Evolutionary conservation across 2,113 vertebrate species (phyloP).

Genomic region (Brachirus orientalis): DNA sequence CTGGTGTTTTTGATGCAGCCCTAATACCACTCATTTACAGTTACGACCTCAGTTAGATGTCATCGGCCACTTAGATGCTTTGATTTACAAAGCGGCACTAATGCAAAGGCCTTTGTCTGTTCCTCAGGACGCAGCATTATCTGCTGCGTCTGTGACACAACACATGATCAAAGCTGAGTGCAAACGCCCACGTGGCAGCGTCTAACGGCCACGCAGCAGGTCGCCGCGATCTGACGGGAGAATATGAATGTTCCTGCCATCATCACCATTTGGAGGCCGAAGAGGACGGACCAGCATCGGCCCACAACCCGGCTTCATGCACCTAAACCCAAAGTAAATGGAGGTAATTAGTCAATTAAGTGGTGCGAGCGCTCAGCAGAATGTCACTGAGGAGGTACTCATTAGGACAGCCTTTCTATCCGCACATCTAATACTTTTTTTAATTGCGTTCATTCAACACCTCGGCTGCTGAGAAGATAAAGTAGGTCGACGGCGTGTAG

Average conservation of each 20-base stretch:
- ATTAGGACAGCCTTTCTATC: conserved; percentile 28
- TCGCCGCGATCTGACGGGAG: conserved; percentile 66
- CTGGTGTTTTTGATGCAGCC: background rate
- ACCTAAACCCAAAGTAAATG: conserved; percentile 57
- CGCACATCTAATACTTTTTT: conserved; percentile 20
- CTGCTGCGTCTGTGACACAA: conserved; percentile 38
- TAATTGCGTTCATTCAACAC: conserved; percentile 34
- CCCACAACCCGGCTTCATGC: conserved; percentile 13
- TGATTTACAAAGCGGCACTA: conserved; percentile 18
- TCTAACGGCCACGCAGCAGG: conserved; percentile 53
- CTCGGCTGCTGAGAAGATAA: conserved; percentile 4
- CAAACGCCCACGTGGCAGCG: conserved; percentile 51
- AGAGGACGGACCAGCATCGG: conserved; percentile 37
- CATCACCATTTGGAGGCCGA: conserved; percentile 60
- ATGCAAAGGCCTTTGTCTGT: conserved; percentile 30
- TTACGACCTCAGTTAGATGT: conserved; percentile 3
- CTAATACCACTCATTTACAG: background rate
- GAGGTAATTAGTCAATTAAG: conserved; percentile 68
- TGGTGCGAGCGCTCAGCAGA: conserved; percentile 36
- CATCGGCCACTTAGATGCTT: conserved; percentile 13
- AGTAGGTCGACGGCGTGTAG: conserved; percentile 17
- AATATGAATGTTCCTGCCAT: conserved; percentile 70
- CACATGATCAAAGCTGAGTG: conserved; percentile 49
- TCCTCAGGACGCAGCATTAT: conserved; percentile 15
- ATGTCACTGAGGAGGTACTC: conserved; percentile 33